These are phyloP conservation scores for Glomeris maerens DNA, from an alignment of 1,140 invertebrate genomes.

Conservation along the genomic window DNA sequence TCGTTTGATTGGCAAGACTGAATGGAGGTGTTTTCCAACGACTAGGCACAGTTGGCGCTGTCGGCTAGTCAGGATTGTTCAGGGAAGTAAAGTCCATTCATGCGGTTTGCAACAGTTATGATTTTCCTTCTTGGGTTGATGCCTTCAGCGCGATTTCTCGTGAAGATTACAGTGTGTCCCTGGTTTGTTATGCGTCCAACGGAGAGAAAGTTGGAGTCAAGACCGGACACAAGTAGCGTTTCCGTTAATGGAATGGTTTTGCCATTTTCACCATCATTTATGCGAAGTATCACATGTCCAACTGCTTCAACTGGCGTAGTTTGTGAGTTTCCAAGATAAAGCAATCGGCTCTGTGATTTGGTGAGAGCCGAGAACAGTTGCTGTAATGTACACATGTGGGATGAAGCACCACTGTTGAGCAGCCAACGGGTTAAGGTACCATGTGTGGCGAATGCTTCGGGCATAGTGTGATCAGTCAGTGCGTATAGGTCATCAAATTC, in stretches of 20 bases:
- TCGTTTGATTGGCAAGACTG: background rate
- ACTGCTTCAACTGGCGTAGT: too few species aligned
- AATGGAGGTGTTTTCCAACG: background rate
- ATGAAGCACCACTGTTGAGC: too few species aligned
- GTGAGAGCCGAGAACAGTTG: too few species aligned
- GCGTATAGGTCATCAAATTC: too few species aligned
- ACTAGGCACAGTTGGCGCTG: background rate
- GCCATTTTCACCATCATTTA: background rate
- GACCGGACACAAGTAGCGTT: background rate
- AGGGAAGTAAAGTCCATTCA: background rate
- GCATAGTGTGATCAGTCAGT: too few species aligned
- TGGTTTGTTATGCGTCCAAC: slow-evolving; percentile 3
- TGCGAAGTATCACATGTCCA: too few species aligned
- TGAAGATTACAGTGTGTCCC: background rate
- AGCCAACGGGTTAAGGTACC: too few species aligned
- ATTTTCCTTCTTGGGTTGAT: background rate
- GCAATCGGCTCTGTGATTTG: too few species aligned
- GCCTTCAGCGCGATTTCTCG: background rate
- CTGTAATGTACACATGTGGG: too few species aligned
- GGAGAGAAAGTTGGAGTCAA: background rate
- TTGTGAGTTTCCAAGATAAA: too few species aligned
- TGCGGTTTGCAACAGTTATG: background rate
- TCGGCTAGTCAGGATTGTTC: background rate
- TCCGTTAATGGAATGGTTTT: background rate
- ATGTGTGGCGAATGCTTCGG: too few species aligned